These are phyloP conservation scores for Micromys minutus DNA, from an alignment of 2,113 vertebrate genomes.

Conservation along the genomic window DNA sequence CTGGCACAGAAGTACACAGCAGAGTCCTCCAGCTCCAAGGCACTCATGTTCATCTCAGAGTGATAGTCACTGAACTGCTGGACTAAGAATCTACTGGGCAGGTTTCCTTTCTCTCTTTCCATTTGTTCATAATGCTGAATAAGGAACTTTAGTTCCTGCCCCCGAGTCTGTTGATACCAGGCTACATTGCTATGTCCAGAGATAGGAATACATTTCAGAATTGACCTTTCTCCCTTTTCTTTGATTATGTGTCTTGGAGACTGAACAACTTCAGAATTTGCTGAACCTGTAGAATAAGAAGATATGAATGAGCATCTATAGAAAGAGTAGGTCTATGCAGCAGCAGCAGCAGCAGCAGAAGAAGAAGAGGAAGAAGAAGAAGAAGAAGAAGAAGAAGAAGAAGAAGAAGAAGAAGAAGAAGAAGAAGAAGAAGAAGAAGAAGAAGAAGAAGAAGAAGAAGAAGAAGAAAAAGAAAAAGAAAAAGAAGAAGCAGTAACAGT, in stretches of 20 bases:
- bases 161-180: slow-evolving; percentile 44
- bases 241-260: slow-evolving; percentile 9
- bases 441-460: neutral
- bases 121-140: neutral
- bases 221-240: neutral
- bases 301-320: neutral
- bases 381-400: too few species aligned
- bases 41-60: slow-evolving; percentile 8
- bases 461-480: neutral
- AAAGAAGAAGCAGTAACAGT: neutral
- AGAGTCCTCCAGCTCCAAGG: neutral
- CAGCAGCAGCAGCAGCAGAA: too few species aligned
- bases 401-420: too few species aligned
- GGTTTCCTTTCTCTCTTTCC: neutral
- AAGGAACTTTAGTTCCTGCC: neutral
- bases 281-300: neutral
- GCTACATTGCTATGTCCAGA: neutral
- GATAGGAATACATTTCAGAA: neutral
- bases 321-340: neutral
- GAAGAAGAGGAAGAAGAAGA: neutral
- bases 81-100: neutral
- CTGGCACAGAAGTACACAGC: slow-evolving; percentile 26
- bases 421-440: neutral
- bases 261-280: neutral
- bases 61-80: neutral